Percentiles rank a stretch among this genome's conserved stretches.
phyloP scores from a whole-genome alignment of 2,797 vertebrate genomes.

The Helarctos malayanus region DNA sequence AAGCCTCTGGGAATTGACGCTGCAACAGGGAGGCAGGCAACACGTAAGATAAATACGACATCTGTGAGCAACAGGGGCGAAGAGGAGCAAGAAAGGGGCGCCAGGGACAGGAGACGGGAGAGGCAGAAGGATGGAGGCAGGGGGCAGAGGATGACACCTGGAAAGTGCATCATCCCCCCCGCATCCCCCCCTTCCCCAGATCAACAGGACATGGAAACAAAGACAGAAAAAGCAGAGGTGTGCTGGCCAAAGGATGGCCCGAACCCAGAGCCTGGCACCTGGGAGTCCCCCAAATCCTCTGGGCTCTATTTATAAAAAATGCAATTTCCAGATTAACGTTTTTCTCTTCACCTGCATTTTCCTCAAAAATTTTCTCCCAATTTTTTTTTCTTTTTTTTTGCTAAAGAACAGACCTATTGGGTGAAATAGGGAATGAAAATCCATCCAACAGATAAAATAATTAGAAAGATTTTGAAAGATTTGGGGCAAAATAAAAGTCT shows the following conservation, averaged over 20 bases:
- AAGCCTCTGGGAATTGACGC: accelerated
- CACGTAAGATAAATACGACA: accelerated
- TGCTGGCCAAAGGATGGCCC: accelerated
- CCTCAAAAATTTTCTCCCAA: background rate
- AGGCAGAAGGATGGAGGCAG: accelerated
- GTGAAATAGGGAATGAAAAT: background rate
- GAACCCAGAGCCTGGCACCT: background rate
- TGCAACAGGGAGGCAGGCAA: accelerated
- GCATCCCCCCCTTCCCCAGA: background rate
- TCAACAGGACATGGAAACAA: accelerated
- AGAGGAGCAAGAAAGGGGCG: background rate
- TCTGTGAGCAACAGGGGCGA: accelerated
- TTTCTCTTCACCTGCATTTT: background rate
- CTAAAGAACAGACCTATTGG: background rate
- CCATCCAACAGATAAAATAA: background rate
- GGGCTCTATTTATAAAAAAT: too few species aligned
- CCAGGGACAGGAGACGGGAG: accelerated
- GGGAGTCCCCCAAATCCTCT: accelerated
- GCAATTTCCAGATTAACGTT: accelerated
- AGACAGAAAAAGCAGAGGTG: background rate
- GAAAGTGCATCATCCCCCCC: background rate
- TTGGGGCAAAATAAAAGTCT: background rate
- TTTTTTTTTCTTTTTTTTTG: background rate
- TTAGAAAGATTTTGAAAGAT: background rate
- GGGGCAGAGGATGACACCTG: accelerated